Evolutionary conservation across 2,797 vertebrate species (phyloP).

Genomic region (Anguilla pacifica): DNA sequence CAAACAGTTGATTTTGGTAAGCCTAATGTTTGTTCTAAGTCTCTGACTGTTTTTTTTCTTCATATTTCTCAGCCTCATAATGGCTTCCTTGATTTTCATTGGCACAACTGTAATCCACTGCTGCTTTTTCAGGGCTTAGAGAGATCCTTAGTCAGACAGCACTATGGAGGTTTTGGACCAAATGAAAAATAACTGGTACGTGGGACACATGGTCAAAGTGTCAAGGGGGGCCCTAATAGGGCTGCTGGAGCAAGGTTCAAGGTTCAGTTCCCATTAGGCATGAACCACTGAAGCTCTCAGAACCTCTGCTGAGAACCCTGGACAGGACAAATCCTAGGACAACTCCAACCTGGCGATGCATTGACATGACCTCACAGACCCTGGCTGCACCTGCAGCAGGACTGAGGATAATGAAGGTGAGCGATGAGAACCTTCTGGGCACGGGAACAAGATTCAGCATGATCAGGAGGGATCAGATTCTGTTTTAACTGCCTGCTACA

Average conservation of each 20-base stretch:
- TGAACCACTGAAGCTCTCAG: neutral
- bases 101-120: too few species aligned
- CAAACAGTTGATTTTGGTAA: too few species aligned
- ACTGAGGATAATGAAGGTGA: neutral
- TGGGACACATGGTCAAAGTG: neutral
- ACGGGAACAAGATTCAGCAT: neutral
- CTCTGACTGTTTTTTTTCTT: too few species aligned
- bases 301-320: neutral
- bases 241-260: neutral
- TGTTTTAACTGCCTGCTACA: neutral
- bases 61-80: too few species aligned
- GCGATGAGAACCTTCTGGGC: neutral
- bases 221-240: neutral
- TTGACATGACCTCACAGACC: neutral
- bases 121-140: too few species aligned
- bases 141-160: too few species aligned
- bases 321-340: neutral
- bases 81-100: too few species aligned
- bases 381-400: neutral
- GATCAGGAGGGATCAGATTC: neutral
- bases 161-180: too few species aligned
- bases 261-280: neutral
- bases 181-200: neutral
- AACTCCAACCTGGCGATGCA: neutral
- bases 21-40: too few species aligned